phyloP scores from a whole-genome alignment of 1,140 invertebrate species.

The Drosophila sp. region DNA sequence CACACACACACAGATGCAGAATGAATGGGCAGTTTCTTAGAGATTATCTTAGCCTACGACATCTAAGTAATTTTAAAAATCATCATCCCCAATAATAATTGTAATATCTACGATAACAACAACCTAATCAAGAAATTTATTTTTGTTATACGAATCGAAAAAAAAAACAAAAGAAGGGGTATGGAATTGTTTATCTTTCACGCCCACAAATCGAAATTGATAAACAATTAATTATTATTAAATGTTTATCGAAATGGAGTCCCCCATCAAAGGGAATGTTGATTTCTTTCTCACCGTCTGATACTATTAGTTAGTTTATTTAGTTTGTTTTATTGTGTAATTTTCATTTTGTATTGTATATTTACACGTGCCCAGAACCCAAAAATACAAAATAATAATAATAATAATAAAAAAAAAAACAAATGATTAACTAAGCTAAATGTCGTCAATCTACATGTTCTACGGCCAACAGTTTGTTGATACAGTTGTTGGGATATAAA shows the following conservation, averaged over 20 bases:
- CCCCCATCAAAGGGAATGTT: neutral
- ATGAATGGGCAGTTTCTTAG: slow-evolving; percentile 26
- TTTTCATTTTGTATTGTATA: slow-evolving; percentile 57
- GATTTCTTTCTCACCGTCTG: slow-evolving; percentile 42
- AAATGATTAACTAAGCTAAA: slow-evolving; percentile 12
- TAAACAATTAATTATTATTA: slow-evolving; percentile 1
- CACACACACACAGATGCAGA: neutral
- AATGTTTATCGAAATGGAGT: neutral
- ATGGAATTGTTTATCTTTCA: slow-evolving; percentile 50
- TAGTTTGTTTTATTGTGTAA: slow-evolving; percentile 40
- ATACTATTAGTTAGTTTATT: slow-evolving; percentile 73
- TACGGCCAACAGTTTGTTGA: neutral
- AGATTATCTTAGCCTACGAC: slow-evolving; percentile 50
- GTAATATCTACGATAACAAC: slow-evolving; percentile 10
- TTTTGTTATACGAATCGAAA: slow-evolving; percentile 13
- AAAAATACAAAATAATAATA: slow-evolving; percentile 41
- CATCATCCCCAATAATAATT: slow-evolving; percentile 15
- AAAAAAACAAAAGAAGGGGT: slow-evolving; percentile 17
- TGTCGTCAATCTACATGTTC: neutral
- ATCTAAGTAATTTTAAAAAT: slow-evolving; percentile 14
- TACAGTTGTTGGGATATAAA: neutral
- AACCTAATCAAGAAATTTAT: slow-evolving; percentile 23
- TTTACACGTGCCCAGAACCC: slow-evolving; percentile 49
- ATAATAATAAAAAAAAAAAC: slow-evolving; percentile 42
- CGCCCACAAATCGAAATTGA: neutral